Conservation (phyloP, 1,140 invertebrate species). For the Pararge aegeria region DNA sequence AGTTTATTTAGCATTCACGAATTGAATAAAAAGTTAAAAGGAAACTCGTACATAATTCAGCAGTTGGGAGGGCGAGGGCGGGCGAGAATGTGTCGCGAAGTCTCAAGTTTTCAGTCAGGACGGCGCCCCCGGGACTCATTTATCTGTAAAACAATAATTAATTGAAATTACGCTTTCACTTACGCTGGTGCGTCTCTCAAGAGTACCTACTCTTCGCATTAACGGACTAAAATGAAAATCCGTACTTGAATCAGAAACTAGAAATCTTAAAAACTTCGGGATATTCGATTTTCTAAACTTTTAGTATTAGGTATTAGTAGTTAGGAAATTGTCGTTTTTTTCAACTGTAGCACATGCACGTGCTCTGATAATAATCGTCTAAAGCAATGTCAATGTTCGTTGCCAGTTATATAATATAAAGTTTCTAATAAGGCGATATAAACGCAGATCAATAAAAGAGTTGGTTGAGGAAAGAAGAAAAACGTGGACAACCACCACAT, state of each 20-base stretch:
- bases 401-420: no score
- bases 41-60: slow-evolving; percentile 53
- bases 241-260: background rate
- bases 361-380: no score
- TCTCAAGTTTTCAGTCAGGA: slow-evolving; percentile 57
- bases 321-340: no score
- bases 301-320: no score
- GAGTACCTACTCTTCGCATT: background rate
- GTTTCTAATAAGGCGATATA: no score
- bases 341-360: no score
- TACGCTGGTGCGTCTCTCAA: slow-evolving; percentile 3
- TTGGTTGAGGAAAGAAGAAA: no score
- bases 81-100: slow-evolving; percentile 51
- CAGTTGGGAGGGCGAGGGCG: slow-evolving; percentile 38
- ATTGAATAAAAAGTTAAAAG: slow-evolving; percentile 53
- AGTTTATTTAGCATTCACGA: slow-evolving; percentile 41
- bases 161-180: slow-evolving; percentile 55
- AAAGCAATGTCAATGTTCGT: no score
- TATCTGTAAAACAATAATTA: slow-evolving; percentile 63
- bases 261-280: no score
- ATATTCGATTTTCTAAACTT: no score
- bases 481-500: no score
- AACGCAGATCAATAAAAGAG: no score
- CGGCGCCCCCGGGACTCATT: slow-evolving; percentile 53
- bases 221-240: background rate